Evolutionary conservation across 2,797 vertebrate genomes (phyloP).

Genomic region (Cephalopachus bancanus): DNA sequence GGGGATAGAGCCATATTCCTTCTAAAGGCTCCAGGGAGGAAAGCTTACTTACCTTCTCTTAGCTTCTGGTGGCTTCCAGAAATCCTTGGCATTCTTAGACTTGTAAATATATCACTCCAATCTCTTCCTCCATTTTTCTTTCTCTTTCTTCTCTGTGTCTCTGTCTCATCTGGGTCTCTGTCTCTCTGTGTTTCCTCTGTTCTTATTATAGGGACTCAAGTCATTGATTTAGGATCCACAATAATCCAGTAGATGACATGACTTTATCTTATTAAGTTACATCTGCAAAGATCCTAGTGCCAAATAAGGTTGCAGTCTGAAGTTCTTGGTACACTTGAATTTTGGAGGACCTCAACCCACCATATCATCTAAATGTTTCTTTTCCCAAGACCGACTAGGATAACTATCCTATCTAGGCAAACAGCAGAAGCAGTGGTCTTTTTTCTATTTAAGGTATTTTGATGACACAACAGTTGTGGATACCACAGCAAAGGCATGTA

Average conservation of each 20-base stretch:
- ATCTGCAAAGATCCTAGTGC: neutral
- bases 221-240: neutral
- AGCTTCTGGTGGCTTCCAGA: neutral
- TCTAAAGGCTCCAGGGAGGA: neutral
- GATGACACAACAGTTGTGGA: neutral
- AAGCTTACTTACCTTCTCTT: neutral
- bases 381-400: neutral
- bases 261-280: neutral
- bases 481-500: neutral
- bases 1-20: neutral
- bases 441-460: neutral
- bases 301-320: neutral
- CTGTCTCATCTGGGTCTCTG: neutral
- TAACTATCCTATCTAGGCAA: neutral
- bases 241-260: neutral
- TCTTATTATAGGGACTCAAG: neutral
- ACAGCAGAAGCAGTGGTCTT: neutral
- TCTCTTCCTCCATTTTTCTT: neutral
- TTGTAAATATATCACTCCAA: accelerated
- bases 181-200: neutral
- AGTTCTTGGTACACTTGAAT: neutral
- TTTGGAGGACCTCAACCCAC: neutral
- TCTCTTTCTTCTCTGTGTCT: neutral
- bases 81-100: neutral
- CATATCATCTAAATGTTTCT: neutral